These are phyloP conservation scores for Picus viridis DNA, from an alignment of 2,797 vertebrate genomes.

Conservation along the genomic window DNA sequence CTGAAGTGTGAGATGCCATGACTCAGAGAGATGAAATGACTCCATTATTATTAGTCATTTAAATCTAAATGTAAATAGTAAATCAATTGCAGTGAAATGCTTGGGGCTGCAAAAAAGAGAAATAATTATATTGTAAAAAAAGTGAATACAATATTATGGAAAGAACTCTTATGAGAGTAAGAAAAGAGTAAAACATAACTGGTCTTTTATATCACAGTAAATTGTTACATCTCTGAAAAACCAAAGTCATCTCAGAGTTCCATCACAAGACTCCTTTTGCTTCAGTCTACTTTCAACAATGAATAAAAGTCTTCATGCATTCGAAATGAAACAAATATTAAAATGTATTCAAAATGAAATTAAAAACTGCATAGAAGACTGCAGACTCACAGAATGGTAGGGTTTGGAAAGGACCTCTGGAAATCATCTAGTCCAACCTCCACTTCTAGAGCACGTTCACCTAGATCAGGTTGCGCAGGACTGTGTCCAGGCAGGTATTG, in stretches of 20 bases:
- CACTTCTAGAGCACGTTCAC: no score
- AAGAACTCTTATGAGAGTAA: not conserved
- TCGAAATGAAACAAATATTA: not conserved
- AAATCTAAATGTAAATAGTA: constrained; percentile 7
- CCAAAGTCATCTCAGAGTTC: not conserved
- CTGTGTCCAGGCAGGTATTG: no score
- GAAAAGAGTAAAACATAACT: not conserved
- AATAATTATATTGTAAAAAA: not conserved
- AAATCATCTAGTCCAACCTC: no score
- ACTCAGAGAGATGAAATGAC: constrained; percentile 20
- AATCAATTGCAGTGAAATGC: not conserved
- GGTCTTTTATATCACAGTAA: not conserved
- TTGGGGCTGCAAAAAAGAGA: not conserved
- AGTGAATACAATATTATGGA: not conserved
- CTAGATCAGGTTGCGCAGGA: no score
- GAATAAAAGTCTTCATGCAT: not conserved
- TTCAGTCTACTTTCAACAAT: not conserved
- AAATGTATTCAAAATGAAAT: not conserved
- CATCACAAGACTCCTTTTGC: not conserved
- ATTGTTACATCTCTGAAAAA: not conserved
- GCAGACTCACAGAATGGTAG: no score
- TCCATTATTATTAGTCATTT: constrained; percentile 1
- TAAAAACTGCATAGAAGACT: not conserved
- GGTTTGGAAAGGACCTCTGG: no score
- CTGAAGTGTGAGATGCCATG: not conserved